These are phyloP conservation scores for Rana temporaria DNA, from an alignment of 2,113 vertebrate species.

Conservation along the genomic window DNA sequence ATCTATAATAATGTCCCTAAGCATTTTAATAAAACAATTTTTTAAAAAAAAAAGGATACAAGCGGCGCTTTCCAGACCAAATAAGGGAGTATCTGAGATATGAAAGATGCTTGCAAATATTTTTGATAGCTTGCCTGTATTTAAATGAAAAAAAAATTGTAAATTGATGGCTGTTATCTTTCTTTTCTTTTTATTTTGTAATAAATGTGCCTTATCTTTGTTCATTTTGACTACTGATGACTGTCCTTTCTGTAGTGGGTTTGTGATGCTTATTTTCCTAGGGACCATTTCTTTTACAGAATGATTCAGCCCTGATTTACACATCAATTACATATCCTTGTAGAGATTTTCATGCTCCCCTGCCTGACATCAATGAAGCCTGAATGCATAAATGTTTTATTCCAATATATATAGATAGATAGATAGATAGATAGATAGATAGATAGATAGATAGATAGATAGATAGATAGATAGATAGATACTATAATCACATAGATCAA, in stretches of 20 bases:
- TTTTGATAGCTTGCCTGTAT: constrained; percentile 66
- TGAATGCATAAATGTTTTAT: constrained; percentile 73
- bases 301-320: constrained; percentile 80
- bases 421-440: constrained; percentile 72
- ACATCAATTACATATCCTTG: constrained; percentile 80
- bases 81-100: constrained; percentile 62
- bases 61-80: constrained; percentile 62
- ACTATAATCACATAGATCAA: constrained; percentile 72
- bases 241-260: constrained; percentile 62
- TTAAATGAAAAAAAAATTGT: constrained; percentile 65
- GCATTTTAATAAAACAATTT: constrained; percentile 71
- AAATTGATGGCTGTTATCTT: constrained; percentile 69
- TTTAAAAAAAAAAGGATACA: constrained; percentile 31
- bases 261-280: constrained; percentile 73
- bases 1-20: constrained; percentile 64
- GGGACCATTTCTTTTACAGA: constrained; percentile 78
- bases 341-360: constrained; percentile 77
- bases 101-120: constrained; percentile 61
- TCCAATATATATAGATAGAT: constrained; percentile 72
- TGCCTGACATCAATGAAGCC: constrained; percentile 75
- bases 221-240: constrained; percentile 58
- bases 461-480: constrained; percentile 74
- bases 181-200: constrained; percentile 67
- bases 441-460: constrained; percentile 71
- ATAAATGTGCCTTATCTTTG: constrained; percentile 70